Conservation (phyloP, 2,888 invertebrate genomes). For the Tortricodes alternella region DNA sequence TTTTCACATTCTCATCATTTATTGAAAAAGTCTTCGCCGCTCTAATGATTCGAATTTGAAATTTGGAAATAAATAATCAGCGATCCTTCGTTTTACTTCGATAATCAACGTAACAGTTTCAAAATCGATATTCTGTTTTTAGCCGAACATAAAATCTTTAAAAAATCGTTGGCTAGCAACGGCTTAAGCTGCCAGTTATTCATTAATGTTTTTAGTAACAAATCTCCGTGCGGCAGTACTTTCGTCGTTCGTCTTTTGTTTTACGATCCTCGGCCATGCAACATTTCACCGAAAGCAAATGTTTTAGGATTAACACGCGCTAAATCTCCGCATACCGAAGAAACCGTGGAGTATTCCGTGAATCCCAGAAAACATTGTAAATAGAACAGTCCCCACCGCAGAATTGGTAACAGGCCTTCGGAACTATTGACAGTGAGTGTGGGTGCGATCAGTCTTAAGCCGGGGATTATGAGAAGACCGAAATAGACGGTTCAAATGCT, state of each 20-base stretch:
- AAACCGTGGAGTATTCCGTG: slow-evolving; percentile 73
- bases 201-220: slow-evolving; percentile 28
- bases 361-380: slow-evolving; percentile 62
- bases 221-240: slow-evolving; percentile 19
- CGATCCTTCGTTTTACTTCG: no score
- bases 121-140: background rate
- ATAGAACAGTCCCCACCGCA: slow-evolving; percentile 75
- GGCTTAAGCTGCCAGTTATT: slow-evolving; percentile 16
- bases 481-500: slow-evolving; percentile 82
- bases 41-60: no score
- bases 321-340: slow-evolving; percentile 60
- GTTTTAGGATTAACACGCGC: slow-evolving; percentile 56
- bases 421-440: slow-evolving; percentile 83
- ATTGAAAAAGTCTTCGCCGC: no score
- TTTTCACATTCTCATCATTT: no score
- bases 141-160: background rate
- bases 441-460: slow-evolving; percentile 82
- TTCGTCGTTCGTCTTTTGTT: slow-evolving; percentile 27
- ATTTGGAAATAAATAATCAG: no score
- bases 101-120: background rate
- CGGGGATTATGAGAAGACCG: slow-evolving; percentile 80
- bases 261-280: slow-evolving; percentile 30
- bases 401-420: slow-evolving; percentile 76
- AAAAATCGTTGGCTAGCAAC: slow-evolving; percentile 10
- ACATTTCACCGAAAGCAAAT: slow-evolving; percentile 56